phyloP scores from a whole-genome alignment of 1,140 invertebrate species.

The Heterodera carotae region DNA sequence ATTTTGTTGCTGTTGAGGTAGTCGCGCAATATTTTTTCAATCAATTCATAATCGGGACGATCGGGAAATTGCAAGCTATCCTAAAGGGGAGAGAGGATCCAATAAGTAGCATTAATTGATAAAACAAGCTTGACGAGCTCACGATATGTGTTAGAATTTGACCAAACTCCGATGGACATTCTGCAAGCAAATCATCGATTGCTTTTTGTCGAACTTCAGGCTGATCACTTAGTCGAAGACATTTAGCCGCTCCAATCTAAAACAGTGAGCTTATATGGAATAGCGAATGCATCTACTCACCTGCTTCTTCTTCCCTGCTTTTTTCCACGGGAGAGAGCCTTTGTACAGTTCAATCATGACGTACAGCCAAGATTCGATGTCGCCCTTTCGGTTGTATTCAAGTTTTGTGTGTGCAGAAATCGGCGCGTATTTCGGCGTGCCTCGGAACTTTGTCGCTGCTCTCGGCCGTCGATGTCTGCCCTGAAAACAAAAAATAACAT shows the following conservation, averaged over 20 bases:
- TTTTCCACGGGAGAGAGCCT: constrained; percentile 53
- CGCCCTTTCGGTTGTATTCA: constrained; percentile 46
- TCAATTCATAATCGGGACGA: constrained; percentile 29
- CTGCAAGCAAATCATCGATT: no score
- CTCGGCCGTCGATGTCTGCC: constrained; percentile 52
- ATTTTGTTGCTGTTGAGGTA: constrained; percentile 36
- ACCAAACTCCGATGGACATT: no score
- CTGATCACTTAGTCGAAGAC: background rate
- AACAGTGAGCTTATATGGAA: constrained; percentile 12
- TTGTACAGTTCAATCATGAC: constrained; percentile 48
- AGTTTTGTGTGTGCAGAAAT: constrained; percentile 51
- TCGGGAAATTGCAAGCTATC: constrained; percentile 30
- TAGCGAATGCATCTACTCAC: constrained; percentile 44
- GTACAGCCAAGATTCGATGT: constrained; percentile 50
- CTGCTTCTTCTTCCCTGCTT: constrained; percentile 48
- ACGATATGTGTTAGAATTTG: no score
- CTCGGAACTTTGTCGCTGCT: constrained; percentile 51
- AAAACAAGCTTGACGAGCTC: background rate
- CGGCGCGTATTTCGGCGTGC: constrained; percentile 58
- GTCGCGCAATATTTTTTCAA: constrained; percentile 29
- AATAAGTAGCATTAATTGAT: no score
- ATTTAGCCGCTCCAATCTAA: constrained; percentile 27
- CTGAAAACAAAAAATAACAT: constrained; percentile 29
- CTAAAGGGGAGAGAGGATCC: constrained; percentile 19
- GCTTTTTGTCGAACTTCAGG: background rate